Conservation (phyloP, 2,797 vertebrate genomes). For the Myripristis jacobus region DNA sequence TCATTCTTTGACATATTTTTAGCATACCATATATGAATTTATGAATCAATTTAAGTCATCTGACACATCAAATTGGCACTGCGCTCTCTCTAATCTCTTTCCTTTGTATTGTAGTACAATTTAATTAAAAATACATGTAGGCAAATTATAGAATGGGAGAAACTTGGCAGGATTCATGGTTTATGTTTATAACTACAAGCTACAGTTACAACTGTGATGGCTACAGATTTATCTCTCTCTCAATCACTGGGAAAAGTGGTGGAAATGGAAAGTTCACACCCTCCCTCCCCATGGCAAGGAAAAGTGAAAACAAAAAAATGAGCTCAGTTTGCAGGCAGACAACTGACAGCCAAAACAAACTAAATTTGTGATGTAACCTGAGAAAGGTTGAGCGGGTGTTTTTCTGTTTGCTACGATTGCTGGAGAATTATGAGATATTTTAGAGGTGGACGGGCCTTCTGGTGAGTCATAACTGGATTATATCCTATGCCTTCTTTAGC, state of each 20-base stretch:
- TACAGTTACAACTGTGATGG: not conserved
- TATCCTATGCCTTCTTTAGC: constrained; percentile 31
- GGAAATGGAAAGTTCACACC: not conserved
- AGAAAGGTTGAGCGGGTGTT: constrained; percentile 4
- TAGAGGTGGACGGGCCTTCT: constrained; percentile 4
- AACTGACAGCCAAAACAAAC: constrained; percentile 11
- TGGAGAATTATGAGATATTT: constrained; percentile 26
- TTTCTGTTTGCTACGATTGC: constrained; percentile 20
- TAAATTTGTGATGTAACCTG: not conserved
- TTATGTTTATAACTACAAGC: constrained; percentile 7
- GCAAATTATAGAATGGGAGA: constrained; percentile 1
- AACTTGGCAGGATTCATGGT: not conserved
- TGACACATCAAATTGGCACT: not conserved
- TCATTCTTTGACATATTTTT: not conserved
- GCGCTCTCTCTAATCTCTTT: not conserved
- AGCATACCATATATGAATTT: too few relatives aligned
- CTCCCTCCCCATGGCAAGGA: not conserved
- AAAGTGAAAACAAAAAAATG: not conserved
- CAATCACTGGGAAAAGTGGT: constrained; percentile 4
- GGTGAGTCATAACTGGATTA: constrained; percentile 44
- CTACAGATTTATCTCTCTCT: not conserved
- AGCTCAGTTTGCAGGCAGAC: constrained; percentile 4
- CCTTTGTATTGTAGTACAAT: constrained; percentile 5
- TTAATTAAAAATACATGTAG: constrained; percentile 33
- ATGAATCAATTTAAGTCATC: too few relatives aligned